A percentile compares a stretch with the other conserved stretches of the same genome.
phyloP scores from a whole-genome alignment of 2,797 vertebrate genomes.

The Chelon labrosus region DNA sequence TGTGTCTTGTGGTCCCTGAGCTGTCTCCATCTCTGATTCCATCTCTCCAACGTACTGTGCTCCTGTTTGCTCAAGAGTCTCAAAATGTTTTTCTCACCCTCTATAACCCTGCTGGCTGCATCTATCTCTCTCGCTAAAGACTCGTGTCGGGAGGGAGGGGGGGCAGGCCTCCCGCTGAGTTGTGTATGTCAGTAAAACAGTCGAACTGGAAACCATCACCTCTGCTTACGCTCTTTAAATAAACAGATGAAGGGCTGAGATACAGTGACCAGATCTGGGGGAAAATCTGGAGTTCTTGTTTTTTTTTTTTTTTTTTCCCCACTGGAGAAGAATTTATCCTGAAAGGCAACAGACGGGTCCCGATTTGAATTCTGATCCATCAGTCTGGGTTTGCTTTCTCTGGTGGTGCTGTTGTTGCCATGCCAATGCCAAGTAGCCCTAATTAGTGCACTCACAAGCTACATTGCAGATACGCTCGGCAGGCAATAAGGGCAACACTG shows the following conservation, averaged over 20 bases:
- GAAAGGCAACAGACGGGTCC: conserved; percentile 35
- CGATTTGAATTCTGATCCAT: conserved; percentile 45
- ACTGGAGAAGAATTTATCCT: background rate
- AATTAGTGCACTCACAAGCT: conserved; percentile 49
- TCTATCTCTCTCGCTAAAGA: conserved; percentile 18
- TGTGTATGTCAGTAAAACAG: conserved; percentile 38
- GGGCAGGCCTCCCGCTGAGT: conserved; percentile 34
- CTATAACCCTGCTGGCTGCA: background rate
- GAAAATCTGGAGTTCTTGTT: background rate
- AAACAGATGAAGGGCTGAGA: conserved; percentile 44
- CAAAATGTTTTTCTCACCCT: background rate
- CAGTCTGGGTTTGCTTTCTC: conserved; percentile 19
- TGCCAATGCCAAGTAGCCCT: conserved; percentile 58
- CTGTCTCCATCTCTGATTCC: background rate
- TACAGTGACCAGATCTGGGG: conserved; percentile 20
- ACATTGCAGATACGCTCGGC: conserved; percentile 25
- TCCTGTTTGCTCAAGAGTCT: conserved; percentile 7
- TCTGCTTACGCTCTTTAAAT: conserved; percentile 35
- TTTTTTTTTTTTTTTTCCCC: background rate
- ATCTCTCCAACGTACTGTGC: background rate
- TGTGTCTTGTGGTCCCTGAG: background rate
- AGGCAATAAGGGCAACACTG: conserved; percentile 28
- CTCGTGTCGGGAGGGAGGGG: conserved; percentile 11
- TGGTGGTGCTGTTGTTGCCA: conserved; percentile 54
- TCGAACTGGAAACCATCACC: conserved; percentile 44